Base-by-base conservation (phyloP, 2,888 invertebrate species). In the Hirtodrosophila cameraria region DNA sequence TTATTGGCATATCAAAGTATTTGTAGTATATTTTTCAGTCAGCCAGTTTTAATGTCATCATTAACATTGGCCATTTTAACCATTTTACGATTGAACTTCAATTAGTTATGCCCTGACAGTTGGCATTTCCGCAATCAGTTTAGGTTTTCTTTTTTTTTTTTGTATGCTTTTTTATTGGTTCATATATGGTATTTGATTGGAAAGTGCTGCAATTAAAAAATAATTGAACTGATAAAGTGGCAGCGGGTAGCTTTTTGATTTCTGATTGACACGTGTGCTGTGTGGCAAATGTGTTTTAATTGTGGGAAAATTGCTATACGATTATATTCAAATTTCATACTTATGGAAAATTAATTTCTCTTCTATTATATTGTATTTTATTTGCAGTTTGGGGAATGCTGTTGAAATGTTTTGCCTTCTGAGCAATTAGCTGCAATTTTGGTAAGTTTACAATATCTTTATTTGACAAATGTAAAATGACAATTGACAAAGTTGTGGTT, bases 201-300 rank as follows among this genome's bases (percentile, higher is more conserved):
- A 81, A 84, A 84, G 84, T 84, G 68, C 65, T 49, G 65, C 76
- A 81, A 78, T 84, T 78, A 81, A 63, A 75, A 64, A 25, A 65
- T 78, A 81, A 82, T 82, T 82, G 79, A 46, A 66, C 28, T 48
- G 58, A 53, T 59, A 60, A 55, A 57, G 53, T 33, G 39, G 39
- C 30, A 18, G 38, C 33, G 45, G 28, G 33, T 18, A 45, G 31
- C 48, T 18, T 28, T n/a, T n/a, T n/a, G n/a, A n/a, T n/a, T n/a
- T n/a, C n/a, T 42, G 42, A 54, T 53, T 52, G 67, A 54, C 78
- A 75, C 62, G 60, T 64, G 64, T 50, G n/a, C n/a, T n/a, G n/a
- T 46, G 31, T 12, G 42, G 54, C 42, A 49, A 55, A 70, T 59
- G 46, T 30, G 27, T 8, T n/a, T 46, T 46, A 46, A 18, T 71